These are phyloP conservation scores for Anoplolepis gracilipes DNA, from an alignment of 1,140 invertebrate genomes.

Conservation along the genomic window DNA sequence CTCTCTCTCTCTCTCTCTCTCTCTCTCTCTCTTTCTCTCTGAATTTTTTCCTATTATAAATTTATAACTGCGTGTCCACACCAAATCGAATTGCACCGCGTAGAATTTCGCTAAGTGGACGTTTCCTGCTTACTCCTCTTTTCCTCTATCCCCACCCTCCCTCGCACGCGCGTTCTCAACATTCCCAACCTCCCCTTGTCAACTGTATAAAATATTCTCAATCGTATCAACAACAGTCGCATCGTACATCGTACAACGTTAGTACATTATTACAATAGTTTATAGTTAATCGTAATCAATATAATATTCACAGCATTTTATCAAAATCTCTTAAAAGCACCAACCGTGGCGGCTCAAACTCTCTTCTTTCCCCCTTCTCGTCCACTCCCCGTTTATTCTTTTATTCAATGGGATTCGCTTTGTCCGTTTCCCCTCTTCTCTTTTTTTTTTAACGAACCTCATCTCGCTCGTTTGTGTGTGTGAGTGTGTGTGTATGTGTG, in stretches of 20 bases:
- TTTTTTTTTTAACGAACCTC: slow-evolving; percentile 33
- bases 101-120: slow-evolving; percentile 60
- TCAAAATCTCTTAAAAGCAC: slow-evolving; percentile 86
- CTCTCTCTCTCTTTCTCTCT: neutral
- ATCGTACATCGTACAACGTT: slow-evolving; percentile 84
- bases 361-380: slow-evolving; percentile 14
- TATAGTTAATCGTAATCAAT: slow-evolving; percentile 85
- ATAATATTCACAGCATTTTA: slow-evolving; percentile 86
- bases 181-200: slow-evolving; percentile 72
- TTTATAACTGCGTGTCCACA: slow-evolving; percentile 53
- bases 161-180: slow-evolving; percentile 32
- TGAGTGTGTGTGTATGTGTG: neutral
- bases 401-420: slow-evolving; percentile 32
- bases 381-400: slow-evolving; percentile 26
- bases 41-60: slow-evolving; percentile 30
- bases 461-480: slow-evolving; percentile 62
- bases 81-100: slow-evolving; percentile 45
- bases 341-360: slow-evolving; percentile 82
- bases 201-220: slow-evolving; percentile 86
- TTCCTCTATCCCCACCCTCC: slow-evolving; percentile 29
- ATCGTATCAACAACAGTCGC: slow-evolving; percentile 85
- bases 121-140: slow-evolving; percentile 9
- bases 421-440: slow-evolving; percentile 10
- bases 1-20: slow-evolving; percentile 6
- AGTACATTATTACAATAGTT: slow-evolving; percentile 85